Percentiles rank a stretch among this genome's conserved stretches.
Evolutionary conservation across 2,113 vertebrate genomes (phyloP).

Genomic region (Gnathonemus echidnorhynchus): DNA sequence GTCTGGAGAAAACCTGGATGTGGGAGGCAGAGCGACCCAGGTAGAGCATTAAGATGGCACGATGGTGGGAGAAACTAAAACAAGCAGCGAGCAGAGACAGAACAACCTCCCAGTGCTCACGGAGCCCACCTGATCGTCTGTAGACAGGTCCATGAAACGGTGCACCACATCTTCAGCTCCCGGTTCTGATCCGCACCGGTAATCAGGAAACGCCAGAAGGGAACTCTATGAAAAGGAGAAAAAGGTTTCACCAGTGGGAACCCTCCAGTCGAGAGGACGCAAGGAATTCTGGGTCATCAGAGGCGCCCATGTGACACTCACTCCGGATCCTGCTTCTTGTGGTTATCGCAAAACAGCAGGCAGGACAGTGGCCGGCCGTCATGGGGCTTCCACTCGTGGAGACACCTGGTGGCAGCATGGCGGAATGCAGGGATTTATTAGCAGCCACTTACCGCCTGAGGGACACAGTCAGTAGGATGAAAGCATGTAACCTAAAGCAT

Average conservation of each 20-base stretch:
- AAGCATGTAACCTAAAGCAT: background rate
- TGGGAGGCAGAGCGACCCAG: background rate
- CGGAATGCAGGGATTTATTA: background rate
- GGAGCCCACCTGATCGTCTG: constrained; percentile 78
- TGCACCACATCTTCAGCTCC: constrained; percentile 98
- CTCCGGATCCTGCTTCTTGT: constrained; percentile 97
- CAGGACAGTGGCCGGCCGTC: constrained; percentile 86
- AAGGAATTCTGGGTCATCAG: background rate
- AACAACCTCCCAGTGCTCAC: background rate
- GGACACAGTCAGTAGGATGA: background rate
- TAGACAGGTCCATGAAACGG: constrained; percentile 95
- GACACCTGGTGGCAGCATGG: constrained; percentile 69
- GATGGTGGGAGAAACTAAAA: background rate
- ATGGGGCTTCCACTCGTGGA: constrained; percentile 91
- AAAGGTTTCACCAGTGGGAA: background rate
- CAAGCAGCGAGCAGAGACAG: background rate
- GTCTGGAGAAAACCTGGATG: constrained; percentile 82
- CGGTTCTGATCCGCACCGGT: constrained; percentile 93
- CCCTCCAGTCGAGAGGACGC: background rate
- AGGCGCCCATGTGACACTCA: constrained; percentile 55
- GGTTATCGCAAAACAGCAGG: constrained; percentile 95
- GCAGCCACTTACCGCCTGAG: background rate
- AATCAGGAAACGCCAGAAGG: constrained; percentile 97
- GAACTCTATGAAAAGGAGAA: constrained; percentile 62
- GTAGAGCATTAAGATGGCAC: background rate